Evolutionary conservation across 2,113 vertebrate genomes (phyloP).

Genomic region (Mesitornis unicolor): DNA sequence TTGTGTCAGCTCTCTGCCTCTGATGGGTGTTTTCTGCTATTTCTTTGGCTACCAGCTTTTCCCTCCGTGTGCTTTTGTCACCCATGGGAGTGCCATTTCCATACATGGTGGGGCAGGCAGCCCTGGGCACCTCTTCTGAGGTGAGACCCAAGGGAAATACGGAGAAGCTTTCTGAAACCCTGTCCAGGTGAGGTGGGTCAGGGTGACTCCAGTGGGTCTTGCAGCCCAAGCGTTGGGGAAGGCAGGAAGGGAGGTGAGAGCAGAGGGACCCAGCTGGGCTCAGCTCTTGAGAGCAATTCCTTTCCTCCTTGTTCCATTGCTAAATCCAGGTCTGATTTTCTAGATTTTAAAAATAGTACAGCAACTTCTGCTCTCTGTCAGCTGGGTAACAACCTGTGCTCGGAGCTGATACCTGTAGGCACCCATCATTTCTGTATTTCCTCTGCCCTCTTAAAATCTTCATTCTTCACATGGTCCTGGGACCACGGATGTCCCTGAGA

Average conservation of each 20-base stretch:
- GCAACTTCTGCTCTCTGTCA: background rate
- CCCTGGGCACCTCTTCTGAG: background rate
- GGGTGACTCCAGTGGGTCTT: background rate
- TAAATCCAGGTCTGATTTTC: background rate
- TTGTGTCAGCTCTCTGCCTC: background rate
- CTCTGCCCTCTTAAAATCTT: background rate
- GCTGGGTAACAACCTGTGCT: background rate
- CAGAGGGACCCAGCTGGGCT: background rate
- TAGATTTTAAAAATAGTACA: background rate
- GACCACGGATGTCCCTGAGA: background rate
- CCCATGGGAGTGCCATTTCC: background rate
- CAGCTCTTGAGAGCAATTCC: background rate
- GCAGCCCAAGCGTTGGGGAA: background rate
- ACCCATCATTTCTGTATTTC: background rate
- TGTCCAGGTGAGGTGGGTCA: accelerated
- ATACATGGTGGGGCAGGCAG: background rate
- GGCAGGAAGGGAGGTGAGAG: background rate
- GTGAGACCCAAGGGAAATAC: background rate
- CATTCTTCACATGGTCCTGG: background rate
- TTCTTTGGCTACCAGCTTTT: background rate
- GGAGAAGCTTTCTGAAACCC: background rate
- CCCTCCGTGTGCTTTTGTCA: accelerated
- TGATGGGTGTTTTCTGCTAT: background rate
- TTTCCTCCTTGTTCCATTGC: background rate
- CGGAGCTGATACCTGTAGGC: background rate